These are phyloP conservation scores for Dendroctonus ponderosae DNA, from an alignment of 1,140 invertebrate genomes.

Conservation along the genomic window DNA sequence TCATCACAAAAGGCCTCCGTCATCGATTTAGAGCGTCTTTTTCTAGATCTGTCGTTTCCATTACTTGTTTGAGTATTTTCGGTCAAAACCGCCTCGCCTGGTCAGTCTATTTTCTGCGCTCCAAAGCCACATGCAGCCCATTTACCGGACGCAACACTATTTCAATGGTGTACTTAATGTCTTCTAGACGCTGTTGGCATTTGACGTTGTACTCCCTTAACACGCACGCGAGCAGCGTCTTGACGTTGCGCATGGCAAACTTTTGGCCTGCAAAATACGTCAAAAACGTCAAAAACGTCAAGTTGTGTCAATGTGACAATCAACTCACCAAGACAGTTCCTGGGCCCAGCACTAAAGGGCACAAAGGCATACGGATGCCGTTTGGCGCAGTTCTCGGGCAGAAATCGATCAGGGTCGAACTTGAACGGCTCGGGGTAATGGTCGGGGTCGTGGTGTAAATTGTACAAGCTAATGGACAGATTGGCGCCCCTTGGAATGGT, in stretches of 20 bases:
- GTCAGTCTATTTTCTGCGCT: conserved; percentile 36
- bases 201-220: conserved; percentile 63
- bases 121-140: conserved; percentile 55
- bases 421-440: conserved; percentile 68
- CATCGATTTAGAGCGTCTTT: too few species aligned
- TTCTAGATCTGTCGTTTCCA: too few species aligned
- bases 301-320: not conserved
- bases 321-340: conserved; percentile 64
- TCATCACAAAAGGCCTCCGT: too few species aligned
- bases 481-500: conserved; percentile 57
- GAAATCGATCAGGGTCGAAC: conserved; percentile 78
- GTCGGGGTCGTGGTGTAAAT: conserved; percentile 66
- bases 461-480: conserved; percentile 56
- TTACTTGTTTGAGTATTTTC: too few species aligned
- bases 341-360: conserved; percentile 73
- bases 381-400: conserved; percentile 59
- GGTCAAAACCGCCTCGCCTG: too few species aligned
- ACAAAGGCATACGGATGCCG: conserved; percentile 67
- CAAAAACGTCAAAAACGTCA: not conserved
- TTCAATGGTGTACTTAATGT: conserved; percentile 56
- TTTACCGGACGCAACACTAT: conserved; percentile 59
- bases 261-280: conserved; percentile 61
- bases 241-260: conserved; percentile 75
- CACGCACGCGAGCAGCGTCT: conserved; percentile 65
- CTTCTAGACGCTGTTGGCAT: conserved; percentile 57